Conservation (phyloP, 2,888 invertebrate species). For the Electrophaes corylata region DNA sequence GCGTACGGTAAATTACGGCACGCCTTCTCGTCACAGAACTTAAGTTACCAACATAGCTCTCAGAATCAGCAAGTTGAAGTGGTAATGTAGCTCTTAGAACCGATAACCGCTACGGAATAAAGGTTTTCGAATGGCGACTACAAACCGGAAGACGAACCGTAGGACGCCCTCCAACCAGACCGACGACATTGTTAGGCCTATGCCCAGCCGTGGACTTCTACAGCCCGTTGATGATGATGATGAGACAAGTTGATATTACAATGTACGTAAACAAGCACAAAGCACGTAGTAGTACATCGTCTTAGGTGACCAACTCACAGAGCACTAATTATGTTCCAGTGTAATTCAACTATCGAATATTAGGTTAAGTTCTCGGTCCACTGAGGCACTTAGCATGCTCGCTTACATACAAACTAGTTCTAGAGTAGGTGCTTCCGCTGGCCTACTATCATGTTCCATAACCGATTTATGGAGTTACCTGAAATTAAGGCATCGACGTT, state of each 20-base stretch:
- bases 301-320: conserved; percentile 69
- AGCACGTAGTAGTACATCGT: conserved; percentile 66
- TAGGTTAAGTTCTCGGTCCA: conserved; percentile 77
- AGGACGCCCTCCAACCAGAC: no score
- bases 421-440: conserved; percentile 21
- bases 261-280: conserved; percentile 44
- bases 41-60: no score
- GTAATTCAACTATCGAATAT: conserved; percentile 79
- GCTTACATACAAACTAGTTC: conserved; percentile 74
- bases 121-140: no score
- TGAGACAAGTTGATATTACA: background rate
- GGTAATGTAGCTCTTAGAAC: no score
- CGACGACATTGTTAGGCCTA: no score
- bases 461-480: conserved; percentile 24
- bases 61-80: no score
- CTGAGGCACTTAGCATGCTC: conserved; percentile 69
- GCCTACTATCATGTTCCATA: conserved; percentile 24
- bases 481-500: conserved; percentile 24
- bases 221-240: no score
- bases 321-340: conserved; percentile 74
- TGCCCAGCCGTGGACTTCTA: no score
- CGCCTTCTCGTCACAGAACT: no score
- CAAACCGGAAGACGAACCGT: no score
- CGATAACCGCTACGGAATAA: no score
- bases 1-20: no score